phyloP scores from a whole-genome alignment of 64 coral and sea anemone species.

The Acropora tenuis region DNA sequence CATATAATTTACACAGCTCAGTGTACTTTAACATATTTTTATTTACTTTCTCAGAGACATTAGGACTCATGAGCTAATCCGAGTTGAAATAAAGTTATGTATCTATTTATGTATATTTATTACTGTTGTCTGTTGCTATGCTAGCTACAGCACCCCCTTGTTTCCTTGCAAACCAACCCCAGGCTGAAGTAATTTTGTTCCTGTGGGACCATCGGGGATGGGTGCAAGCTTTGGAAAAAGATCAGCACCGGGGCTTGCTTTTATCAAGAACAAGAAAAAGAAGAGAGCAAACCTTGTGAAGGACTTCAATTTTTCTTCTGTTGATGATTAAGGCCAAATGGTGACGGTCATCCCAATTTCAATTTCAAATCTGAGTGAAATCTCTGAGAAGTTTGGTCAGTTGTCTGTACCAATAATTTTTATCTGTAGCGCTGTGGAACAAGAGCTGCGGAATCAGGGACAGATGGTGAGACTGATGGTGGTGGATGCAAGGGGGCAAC shows the following conservation, averaged over 20 bases:
- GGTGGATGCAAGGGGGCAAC: constrained; percentile 37
- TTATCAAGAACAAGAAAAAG: neutral
- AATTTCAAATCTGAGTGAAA: constrained; percentile 26
- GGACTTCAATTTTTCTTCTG: constrained; percentile 10
- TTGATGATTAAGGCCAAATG: constrained; percentile 17
- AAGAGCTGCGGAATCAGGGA: constrained; percentile 21
- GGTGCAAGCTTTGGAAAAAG: constrained; percentile 7
- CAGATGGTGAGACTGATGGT: constrained; percentile 28
- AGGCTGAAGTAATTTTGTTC: neutral
- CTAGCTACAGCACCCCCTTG: neutral
- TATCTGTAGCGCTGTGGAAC: constrained; percentile 1
- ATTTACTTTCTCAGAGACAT: no score
- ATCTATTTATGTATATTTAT: no score
- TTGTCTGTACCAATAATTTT: no score
- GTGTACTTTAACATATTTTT: no score
- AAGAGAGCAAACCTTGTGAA: neutral
- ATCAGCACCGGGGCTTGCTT: constrained; percentile 3
- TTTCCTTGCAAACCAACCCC: neutral
- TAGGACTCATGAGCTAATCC: no score
- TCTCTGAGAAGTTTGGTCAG: constrained; percentile 13
- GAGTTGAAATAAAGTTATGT: no score
- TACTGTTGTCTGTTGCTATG: no score
- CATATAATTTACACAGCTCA: no score
- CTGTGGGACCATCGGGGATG: neutral
- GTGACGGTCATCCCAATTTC: neutral